Conservation (phyloP, 2,797 vertebrate genomes). For the Muscicapa comitata region DNA sequence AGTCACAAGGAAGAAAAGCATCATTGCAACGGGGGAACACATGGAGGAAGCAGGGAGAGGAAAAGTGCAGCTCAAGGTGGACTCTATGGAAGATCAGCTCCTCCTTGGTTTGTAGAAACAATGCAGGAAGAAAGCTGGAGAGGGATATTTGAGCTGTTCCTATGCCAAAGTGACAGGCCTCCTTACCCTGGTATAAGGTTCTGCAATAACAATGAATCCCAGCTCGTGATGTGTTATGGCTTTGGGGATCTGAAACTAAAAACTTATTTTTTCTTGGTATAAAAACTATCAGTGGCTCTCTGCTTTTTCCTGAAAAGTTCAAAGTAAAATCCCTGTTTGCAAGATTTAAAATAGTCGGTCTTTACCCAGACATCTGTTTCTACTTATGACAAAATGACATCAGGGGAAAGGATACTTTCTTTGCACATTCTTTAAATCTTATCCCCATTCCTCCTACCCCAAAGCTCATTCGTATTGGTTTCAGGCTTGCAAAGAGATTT, state of each 20-base stretch:
- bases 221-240: not conserved
- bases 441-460: not conserved
- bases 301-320: not conserved
- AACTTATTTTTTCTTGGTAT: not conserved
- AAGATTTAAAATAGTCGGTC: not conserved
- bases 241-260: not conserved
- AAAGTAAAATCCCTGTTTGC: not conserved
- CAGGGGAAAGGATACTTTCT: not conserved
- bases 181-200: not conserved
- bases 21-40: not conserved
- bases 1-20: not conserved
- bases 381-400: not conserved
- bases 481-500: not conserved
- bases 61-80: not conserved
- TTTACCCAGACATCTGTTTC: not conserved
- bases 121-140: not conserved
- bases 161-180: not conserved
- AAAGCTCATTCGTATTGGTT: not conserved
- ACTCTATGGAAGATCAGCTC: not conserved
- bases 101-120: not conserved
- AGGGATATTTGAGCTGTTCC: not conserved
- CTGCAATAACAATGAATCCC: not conserved
- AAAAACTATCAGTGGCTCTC: not conserved
- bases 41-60: not conserved
- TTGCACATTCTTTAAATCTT: not conserved